These are phyloP conservation scores for Stenopsyche tienmushanensis DNA, from an alignment of 1,140 invertebrate species.

Conservation along the genomic window DNA sequence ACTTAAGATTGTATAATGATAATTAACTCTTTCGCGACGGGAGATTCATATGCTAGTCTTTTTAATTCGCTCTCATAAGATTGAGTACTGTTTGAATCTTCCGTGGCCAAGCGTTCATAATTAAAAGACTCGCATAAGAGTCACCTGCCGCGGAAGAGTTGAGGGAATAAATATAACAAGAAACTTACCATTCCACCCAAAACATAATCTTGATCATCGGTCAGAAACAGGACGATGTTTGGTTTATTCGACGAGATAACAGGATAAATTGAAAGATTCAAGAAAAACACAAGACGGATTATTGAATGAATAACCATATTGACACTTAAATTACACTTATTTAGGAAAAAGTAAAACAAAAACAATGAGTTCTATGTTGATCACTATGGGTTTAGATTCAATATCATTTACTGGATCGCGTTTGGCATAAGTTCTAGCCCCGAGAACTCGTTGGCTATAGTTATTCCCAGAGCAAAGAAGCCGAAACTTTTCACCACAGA, in stretches of 20 bases:
- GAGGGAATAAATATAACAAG: slow-evolving; percentile 41
- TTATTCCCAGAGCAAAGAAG: slow-evolving; percentile 65
- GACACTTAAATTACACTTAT: not conserved
- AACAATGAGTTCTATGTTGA: too few relatives aligned
- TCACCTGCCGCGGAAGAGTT: too few relatives aligned
- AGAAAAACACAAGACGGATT: not conserved
- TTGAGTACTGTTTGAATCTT: too few relatives aligned
- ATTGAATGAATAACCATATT: not conserved
- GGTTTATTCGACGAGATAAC: slow-evolving; percentile 45
- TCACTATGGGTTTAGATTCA: not conserved
- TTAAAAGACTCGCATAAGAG: too few relatives aligned
- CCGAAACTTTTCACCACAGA: slow-evolving; percentile 68
- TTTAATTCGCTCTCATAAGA: too few relatives aligned
- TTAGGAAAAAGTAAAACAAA: too few relatives aligned
- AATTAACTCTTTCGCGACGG: too few relatives aligned
- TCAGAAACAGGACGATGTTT: slow-evolving; percentile 80
- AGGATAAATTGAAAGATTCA: slow-evolving; percentile 17
- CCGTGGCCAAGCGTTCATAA: too few relatives aligned
- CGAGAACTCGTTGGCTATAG: slow-evolving; percentile 66
- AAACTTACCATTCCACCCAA: slow-evolving; percentile 73
- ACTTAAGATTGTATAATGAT: too few relatives aligned
- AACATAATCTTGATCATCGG: slow-evolving; percentile 82
- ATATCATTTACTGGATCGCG: slow-evolving; percentile 28
- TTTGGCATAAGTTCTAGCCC: slow-evolving; percentile 65
- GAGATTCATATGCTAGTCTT: too few relatives aligned